A percentile compares a stretch with the other conserved stretches of the same genome.
These are phyloP conservation scores for Heliocidaris tuberculata DNA, from an alignment of 35 echinoderm and acorn worm species.

Conservation along the genomic window DNA sequence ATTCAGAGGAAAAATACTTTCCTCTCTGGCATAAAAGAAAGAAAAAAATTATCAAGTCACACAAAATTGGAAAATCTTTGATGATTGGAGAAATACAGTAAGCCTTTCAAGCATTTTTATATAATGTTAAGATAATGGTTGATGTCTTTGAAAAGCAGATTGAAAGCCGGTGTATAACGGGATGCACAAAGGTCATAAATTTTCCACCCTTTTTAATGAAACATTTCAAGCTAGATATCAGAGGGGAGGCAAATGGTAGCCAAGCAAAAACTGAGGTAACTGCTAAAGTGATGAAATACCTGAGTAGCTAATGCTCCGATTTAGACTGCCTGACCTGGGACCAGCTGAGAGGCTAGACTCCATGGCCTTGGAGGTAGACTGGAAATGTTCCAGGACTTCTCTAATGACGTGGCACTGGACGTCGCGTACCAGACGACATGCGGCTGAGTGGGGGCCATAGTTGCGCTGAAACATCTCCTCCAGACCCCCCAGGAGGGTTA, in stretches of 20 bases:
- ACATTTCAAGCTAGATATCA: not conserved
- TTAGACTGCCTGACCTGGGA: conserved; percentile 22
- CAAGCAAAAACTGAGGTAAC: not conserved
- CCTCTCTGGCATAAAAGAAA: not conserved
- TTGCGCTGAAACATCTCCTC: conserved; percentile 71
- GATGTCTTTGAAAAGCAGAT: not conserved
- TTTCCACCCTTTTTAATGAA: not conserved
- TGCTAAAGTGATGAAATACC: conserved; percentile 38
- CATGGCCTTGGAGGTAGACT: conserved; percentile 65
- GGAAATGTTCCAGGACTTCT: conserved; percentile 85
- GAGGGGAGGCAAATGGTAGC: not conserved
- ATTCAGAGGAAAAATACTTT: not conserved
- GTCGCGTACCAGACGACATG: conserved; percentile 69
- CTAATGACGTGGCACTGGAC: conserved; percentile 79
- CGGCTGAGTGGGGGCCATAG: conserved; percentile 65
- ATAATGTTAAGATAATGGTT: not conserved
- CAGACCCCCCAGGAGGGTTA: conserved; percentile 75
- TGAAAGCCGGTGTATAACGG: not conserved
- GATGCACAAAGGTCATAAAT: not conserved
- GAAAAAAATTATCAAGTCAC: not conserved
- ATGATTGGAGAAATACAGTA: not conserved
- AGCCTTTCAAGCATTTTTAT: not conserved
- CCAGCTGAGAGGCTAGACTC: conserved; percentile 62
- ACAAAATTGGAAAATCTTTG: not conserved
- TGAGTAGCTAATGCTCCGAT: conserved; percentile 65